Conservation (phyloP, 2,113 vertebrate species). For the Callorhinus ursinus region DNA sequence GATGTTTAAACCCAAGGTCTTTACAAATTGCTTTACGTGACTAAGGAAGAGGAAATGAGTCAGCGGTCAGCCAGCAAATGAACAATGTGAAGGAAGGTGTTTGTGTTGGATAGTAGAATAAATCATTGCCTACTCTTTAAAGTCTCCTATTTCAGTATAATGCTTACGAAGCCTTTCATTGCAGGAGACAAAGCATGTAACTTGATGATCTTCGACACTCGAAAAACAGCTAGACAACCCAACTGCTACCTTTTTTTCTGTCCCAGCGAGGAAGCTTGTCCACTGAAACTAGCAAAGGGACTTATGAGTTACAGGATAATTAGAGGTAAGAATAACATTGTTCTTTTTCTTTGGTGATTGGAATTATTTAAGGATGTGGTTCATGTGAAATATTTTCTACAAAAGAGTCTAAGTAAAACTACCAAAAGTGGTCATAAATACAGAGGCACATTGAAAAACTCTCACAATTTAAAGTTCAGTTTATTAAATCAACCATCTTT, state of each 20-base stretch:
- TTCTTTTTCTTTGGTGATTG: neutral
- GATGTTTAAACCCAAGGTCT: neutral
- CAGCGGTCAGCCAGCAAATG: neutral
- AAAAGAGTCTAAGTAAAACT: neutral
- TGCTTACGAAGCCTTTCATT: slow-evolving; percentile 63
- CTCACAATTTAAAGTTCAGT: neutral
- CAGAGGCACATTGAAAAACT: neutral
- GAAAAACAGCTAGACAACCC: slow-evolving; percentile 69
- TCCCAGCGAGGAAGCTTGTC: slow-evolving; percentile 84
- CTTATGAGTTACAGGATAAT: slow-evolving; percentile 82
- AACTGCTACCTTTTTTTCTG: slow-evolving; percentile 89
- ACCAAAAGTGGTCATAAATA: neutral
- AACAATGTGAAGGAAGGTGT: neutral
- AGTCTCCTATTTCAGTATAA: neutral
- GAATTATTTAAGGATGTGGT: neutral
- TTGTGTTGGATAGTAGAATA: neutral
- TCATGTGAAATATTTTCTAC: slow-evolving; percentile 31
- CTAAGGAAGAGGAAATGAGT: slow-evolving; percentile 60
- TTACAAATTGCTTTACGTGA: neutral
- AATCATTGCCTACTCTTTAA: neutral
- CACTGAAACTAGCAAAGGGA: slow-evolving; percentile 75
- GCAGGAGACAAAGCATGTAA: slow-evolving; percentile 85
- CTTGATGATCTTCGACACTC: slow-evolving; percentile 83
- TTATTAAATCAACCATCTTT: neutral
- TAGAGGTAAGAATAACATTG: slow-evolving; percentile 79